These are phyloP conservation scores for Pararge aegeria DNA, from an alignment of 1,140 invertebrate species.

Conservation along the genomic window DNA sequence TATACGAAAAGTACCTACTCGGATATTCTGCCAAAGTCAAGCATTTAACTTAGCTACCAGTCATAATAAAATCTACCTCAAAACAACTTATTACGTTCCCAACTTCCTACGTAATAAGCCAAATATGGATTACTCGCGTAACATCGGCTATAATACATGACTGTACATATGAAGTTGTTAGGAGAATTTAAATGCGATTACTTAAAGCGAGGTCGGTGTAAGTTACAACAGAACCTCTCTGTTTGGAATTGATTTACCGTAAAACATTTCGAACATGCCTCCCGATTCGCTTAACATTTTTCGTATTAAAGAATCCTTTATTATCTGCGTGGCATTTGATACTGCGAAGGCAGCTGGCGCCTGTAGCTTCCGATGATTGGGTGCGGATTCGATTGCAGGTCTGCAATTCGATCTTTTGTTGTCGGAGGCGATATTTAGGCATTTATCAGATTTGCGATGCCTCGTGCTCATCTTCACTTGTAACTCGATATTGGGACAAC, in stretches of 20 bases:
- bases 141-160: slow-evolving; percentile 29
- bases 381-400: slow-evolving; percentile 52
- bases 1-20: too few species aligned
- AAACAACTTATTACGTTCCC: slow-evolving; percentile 16
- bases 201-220: slow-evolving; percentile 47
- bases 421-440: slow-evolving; percentile 61
- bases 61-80: slow-evolving; percentile 5
- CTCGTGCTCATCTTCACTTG: slow-evolving; percentile 63
- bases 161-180: slow-evolving; percentile 27
- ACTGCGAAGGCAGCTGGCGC: slow-evolving; percentile 64
- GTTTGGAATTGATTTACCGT: slow-evolving; percentile 69
- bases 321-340: slow-evolving; percentile 60
- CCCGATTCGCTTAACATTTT: slow-evolving; percentile 51
- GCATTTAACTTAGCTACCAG: neutral
- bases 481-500: slow-evolving; percentile 47
- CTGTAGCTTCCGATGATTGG: slow-evolving; percentile 65
- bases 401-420: slow-evolving; percentile 72
- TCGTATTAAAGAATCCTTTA: slow-evolving; percentile 68
- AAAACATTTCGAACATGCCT: slow-evolving; percentile 58
- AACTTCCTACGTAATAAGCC: slow-evolving; percentile 22
- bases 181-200: slow-evolving; percentile 43
- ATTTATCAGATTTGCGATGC: slow-evolving; percentile 65
- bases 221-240: slow-evolving; percentile 56
- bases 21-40: neutral
- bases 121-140: slow-evolving; percentile 27